phyloP scores from a whole-genome alignment of 2,113 vertebrate species.

The Nycticryphes semicollaris region DNA sequence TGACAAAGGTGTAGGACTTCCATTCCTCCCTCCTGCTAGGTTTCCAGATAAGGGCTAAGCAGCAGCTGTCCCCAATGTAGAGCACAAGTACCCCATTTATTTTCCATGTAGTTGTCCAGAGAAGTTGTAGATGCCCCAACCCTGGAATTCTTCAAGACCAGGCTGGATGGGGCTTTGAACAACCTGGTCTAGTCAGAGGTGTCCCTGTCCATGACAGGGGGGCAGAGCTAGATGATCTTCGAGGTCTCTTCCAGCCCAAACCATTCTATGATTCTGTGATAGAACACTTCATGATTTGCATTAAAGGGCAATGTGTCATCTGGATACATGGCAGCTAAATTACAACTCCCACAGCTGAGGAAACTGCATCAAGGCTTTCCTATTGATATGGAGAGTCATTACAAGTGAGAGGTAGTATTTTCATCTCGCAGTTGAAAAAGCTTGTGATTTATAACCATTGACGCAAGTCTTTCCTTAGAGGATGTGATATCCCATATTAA shows the following conservation, averaged over 20 bases:
- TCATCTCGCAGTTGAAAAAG: background rate
- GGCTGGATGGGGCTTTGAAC: background rate
- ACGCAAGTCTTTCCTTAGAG: fast-evolving
- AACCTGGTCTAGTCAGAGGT: background rate
- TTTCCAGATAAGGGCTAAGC: background rate
- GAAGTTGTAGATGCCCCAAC: background rate
- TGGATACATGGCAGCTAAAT: background rate
- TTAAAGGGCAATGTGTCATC: background rate
- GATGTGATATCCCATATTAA: background rate
- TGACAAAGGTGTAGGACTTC: background rate
- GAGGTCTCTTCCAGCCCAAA: background rate
- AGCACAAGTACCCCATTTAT: background rate
- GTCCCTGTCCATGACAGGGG: background rate
- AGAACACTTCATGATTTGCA: background rate
- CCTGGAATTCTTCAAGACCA: background rate
- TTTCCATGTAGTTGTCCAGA: background rate
- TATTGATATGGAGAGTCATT: background rate
- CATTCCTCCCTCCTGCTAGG: background rate
- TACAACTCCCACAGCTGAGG: background rate
- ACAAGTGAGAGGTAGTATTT: background rate
- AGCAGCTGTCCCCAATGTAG: background rate
- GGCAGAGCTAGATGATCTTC: background rate
- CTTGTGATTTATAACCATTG: background rate
- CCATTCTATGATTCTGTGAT: background rate
- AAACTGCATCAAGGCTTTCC: background rate